Base-by-base conservation (phyloP, 2,797 vertebrate species). In the Craterocephalus amniculus region DNA sequence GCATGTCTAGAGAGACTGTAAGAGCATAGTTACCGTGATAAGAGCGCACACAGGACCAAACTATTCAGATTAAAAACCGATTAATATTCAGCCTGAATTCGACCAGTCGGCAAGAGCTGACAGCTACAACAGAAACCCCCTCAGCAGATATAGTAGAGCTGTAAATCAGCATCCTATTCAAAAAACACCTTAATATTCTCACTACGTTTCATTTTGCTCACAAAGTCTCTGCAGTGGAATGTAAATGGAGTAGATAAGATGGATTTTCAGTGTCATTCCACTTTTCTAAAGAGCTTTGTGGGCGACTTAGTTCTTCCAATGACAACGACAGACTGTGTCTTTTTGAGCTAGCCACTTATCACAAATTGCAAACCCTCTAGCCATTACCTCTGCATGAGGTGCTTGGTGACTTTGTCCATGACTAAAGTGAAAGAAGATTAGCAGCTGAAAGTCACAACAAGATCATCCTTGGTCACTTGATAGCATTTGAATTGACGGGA, bases 191-290 rank as follows among this genome's bases (percentile, higher is more conserved):
- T 89, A 87, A 87, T 90, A 94, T 92, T 90, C 88, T 74, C 60
- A 22, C 61, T 67, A 58, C 58, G 62, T 90, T 78, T 80, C 66
- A 43, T 78, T 83, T 80, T 84, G 81, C 87, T 81, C 52, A 12
- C 88, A 72, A 67, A 74, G 80, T 64, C 82, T 81, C 84, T 83
- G 83, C 88, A 74, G 87, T 82, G 79, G 87, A 91, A 90, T 91
- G 79, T 89, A 90, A 92, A 93, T 89, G 78, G 72, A 77, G 58
- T 52, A 82, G 83, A 91, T 91, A 86, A 87, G 79, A 90, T 87
- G 80, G 84, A 81, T 90, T 91, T 89, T 88, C 76, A 63, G 79
- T 87, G 84, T 92, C 86, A 86, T 86, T 87, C 68, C 70, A 79
- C 77, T 87, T 86, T 86, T 91, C 69, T 86, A 78, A 89, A 89